Percentiles rank a stretch among this genome's conserved stretches.
phyloP scores from a whole-genome alignment of 2,113 vertebrate species.

The Antechinus stuartii region DNA sequence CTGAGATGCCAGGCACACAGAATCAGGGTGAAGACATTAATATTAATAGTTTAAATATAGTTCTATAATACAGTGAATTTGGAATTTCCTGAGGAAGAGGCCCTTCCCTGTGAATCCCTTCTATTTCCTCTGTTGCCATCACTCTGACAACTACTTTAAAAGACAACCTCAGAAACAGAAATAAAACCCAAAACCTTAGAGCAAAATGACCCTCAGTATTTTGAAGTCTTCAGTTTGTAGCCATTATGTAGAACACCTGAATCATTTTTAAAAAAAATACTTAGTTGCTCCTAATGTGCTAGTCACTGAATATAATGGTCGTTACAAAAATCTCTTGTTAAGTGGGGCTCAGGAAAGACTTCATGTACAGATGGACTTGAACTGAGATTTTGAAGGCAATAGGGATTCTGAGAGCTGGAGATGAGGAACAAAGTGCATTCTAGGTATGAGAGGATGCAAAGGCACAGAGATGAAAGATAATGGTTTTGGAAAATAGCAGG shows the following conservation, averaged over 20 bases:
- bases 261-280: not conserved
- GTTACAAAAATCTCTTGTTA: not conserved
- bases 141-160: constrained; percentile 25
- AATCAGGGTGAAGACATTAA: constrained; percentile 27
- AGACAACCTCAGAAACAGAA: constrained; percentile 34
- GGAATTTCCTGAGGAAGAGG: constrained; percentile 6
- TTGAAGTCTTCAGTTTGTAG: not conserved
- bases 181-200: not conserved
- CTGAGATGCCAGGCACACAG: constrained; percentile 19
- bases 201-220: not conserved
- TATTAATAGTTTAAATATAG: constrained; percentile 28
- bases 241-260: not conserved
- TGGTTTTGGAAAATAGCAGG: not conserved
- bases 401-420: not conserved
- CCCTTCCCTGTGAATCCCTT: not conserved
- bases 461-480: not conserved
- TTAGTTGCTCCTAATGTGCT: not conserved
- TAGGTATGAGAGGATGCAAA: not conserved
- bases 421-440: not conserved
- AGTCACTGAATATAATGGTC: not conserved
- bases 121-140: not conserved
- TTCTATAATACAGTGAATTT: constrained; percentile 29
- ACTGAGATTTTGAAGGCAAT: not conserved
- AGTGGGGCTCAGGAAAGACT: not conserved
- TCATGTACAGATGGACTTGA: not conserved